phyloP scores from a whole-genome alignment of 2,113 vertebrate species.

The Euleptes europaea region DNA sequence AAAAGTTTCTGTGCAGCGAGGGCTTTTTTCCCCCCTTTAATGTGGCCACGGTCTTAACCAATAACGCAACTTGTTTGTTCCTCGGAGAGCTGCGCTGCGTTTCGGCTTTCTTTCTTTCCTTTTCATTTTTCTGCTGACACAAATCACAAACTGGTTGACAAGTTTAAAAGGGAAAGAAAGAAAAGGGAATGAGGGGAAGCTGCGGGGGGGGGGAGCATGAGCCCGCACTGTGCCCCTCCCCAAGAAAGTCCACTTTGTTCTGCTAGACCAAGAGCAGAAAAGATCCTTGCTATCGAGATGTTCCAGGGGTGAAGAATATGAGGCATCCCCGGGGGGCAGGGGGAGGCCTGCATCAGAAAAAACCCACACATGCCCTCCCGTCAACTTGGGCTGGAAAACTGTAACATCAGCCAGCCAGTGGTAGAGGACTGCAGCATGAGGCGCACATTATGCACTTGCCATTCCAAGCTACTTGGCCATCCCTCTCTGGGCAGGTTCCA shows the following conservation, averaged over 20 bases:
- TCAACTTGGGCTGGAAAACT: conserved; percentile 32
- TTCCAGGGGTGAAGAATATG: conserved; percentile 33
- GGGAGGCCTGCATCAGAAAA: conserved; percentile 30
- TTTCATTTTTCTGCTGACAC: conserved; percentile 72
- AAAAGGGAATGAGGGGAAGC: background rate
- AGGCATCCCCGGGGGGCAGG: conserved; percentile 14
- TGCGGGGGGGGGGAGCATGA: conserved; percentile 29
- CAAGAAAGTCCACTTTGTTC: conserved; percentile 30
- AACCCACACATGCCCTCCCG: background rate
- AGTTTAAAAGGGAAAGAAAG: conserved; percentile 39
- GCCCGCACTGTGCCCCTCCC: conserved; percentile 14
- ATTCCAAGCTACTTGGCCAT: too few species aligned
- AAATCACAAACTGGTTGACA: conserved; percentile 64
- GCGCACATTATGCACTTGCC: too few species aligned
- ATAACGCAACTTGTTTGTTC: conserved; percentile 73
- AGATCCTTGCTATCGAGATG: conserved; percentile 5
- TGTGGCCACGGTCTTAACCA: conserved; percentile 68
- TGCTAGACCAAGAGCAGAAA: conserved; percentile 28
- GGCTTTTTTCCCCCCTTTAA: conserved; percentile 60
- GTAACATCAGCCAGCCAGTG: background rate
- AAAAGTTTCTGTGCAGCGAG: conserved; percentile 70
- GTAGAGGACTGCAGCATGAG: too few species aligned
- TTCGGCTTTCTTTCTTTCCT: conserved; percentile 68
- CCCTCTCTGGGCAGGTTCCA: too few species aligned
- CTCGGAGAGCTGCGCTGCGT: conserved; percentile 68